phyloP scores from a whole-genome alignment of 1,140 invertebrate species.

The Musca vetustissima region DNA sequence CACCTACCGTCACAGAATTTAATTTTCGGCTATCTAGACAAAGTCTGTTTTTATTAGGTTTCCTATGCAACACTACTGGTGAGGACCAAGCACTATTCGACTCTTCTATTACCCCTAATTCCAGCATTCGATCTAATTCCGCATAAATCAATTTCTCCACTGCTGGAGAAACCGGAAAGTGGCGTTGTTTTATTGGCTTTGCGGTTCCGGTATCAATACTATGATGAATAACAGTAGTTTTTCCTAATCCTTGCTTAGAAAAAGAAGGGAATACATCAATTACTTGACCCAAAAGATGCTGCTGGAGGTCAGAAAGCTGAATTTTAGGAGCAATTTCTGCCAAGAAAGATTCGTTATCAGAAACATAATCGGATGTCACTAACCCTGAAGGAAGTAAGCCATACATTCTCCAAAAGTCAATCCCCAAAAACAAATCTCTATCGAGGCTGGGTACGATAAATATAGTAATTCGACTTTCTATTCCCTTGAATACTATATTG shows the following conservation, averaged over 20 bases:
- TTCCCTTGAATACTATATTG: conserved; percentile 21
- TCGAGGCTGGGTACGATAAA: conserved; percentile 25
- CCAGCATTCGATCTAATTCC: conserved; percentile 29
- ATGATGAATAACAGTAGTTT: neutral
- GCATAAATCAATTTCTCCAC: conserved; percentile 29
- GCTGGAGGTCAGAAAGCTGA: neutral
- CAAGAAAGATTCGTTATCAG: neutral
- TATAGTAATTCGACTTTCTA: conserved; percentile 17
- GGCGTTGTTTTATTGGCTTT: conserved; percentile 16
- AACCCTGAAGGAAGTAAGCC: neutral
- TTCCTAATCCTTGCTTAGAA: neutral
- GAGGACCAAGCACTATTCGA: conserved; percentile 31
- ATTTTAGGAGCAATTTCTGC: neutral
- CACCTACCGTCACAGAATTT: conserved; percentile 19
- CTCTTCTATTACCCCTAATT: conserved; percentile 29
- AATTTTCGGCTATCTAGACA: conserved; percentile 25
- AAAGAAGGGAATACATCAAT: conserved; percentile 9
- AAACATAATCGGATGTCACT: neutral
- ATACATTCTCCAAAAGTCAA: conserved; percentile 28
- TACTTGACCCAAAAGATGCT: neutral
- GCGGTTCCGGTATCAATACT: neutral
- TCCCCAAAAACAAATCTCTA: conserved; percentile 26
- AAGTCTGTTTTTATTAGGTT: conserved; percentile 22
- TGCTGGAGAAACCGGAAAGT: conserved; percentile 28
- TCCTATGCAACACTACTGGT: conserved; percentile 13